Conservation (phyloP, 2,888 invertebrate species). For the Acrobasis suavella region DNA sequence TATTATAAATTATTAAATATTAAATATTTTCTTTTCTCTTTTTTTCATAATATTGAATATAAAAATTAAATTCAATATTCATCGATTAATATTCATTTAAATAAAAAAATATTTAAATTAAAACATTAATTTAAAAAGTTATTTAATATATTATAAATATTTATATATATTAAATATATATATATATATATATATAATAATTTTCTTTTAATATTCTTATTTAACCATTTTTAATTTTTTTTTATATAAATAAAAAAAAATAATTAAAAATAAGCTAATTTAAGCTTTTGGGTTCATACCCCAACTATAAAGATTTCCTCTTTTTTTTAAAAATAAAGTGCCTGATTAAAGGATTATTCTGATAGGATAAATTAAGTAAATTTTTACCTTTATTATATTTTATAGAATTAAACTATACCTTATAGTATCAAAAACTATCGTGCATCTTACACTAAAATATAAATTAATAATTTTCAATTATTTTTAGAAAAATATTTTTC, state of each 20-base stretch:
- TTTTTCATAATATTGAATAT: conserved; percentile 31
- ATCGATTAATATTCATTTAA: conserved; percentile 29
- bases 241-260: conserved; percentile 33
- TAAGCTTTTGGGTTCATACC: conserved; percentile 85
- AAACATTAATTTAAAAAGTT: conserved; percentile 33
- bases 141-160: conserved; percentile 36
- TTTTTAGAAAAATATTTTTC: conserved; percentile 69
- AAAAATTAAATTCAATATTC: conserved; percentile 30
- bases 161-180: conserved; percentile 33
- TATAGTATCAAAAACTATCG: no score
- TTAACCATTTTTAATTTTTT: conserved; percentile 43
- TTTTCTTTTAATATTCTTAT: conserved; percentile 30
- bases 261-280: conserved; percentile 76
- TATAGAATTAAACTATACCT: no score
- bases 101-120: conserved; percentile 19
- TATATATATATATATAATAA: conserved; percentile 31
- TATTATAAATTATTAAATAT: conserved; percentile 36
- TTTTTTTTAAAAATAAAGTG: conserved; percentile 77
- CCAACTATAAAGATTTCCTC: conserved; percentile 75
- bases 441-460: no score
- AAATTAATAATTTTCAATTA: no score
- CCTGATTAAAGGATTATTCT: conserved; percentile 75
- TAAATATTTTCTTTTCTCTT: conserved; percentile 31
- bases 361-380: conserved; percentile 72
- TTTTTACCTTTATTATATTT: no score